Evolutionary conservation across 2,888 invertebrate genomes (phyloP).

Genomic region (Athalia rosae): DNA sequence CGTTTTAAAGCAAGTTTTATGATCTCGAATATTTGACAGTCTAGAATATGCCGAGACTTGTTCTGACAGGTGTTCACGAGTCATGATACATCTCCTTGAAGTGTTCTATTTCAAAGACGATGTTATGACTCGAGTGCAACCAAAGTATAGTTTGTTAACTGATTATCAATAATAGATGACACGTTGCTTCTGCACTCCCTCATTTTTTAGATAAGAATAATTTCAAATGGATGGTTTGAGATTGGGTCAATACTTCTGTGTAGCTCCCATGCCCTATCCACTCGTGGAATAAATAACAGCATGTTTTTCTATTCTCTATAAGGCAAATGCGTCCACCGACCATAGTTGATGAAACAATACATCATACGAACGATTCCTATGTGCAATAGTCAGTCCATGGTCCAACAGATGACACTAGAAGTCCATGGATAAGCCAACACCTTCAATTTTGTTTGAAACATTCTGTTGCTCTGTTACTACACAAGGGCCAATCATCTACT

Average conservation of each 20-base stretch:
- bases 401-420: slow-evolving; percentile 31
- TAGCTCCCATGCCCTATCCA: neutral
- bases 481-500: neutral
- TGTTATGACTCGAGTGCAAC: neutral
- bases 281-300: neutral
- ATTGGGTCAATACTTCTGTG: neutral
- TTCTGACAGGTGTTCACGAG: too few relatives aligned
- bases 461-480: neutral
- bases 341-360: neutral
- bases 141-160: slow-evolving; percentile 23
- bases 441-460: slow-evolving; percentile 14
- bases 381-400: slow-evolving; percentile 10
- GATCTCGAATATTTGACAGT: too few relatives aligned
- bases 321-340: too few relatives aligned
- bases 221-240: neutral
- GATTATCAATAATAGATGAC: neutral
- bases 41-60: too few relatives aligned
- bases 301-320: neutral
- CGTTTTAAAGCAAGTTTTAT: too few relatives aligned
- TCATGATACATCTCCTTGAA: too few relatives aligned
- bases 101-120: too few relatives aligned
- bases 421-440: slow-evolving; percentile 10
- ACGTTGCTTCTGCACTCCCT: neutral
- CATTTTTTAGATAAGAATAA: slow-evolving; percentile 11
- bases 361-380: neutral